phyloP scores from a whole-genome alignment of 2,113 vertebrate species.

The Hippocampus guttulatus region DNA sequence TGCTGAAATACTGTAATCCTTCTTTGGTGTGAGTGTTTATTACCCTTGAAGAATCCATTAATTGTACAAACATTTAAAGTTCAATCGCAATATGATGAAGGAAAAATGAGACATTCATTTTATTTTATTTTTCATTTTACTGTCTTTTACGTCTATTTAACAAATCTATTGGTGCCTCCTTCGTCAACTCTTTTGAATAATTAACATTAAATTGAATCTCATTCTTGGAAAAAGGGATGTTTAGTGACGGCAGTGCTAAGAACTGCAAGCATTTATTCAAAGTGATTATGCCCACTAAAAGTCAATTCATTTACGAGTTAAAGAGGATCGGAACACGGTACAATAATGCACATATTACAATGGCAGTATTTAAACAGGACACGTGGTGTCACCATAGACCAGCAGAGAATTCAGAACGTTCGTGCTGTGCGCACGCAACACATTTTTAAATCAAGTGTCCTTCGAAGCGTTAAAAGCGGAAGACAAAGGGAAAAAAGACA shows the following conservation, averaged over 20 bases:
- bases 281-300: neutral
- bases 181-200: neutral
- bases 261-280: neutral
- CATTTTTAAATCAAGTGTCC: too few species aligned
- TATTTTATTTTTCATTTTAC: neutral
- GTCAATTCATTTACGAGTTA: too few species aligned
- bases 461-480: neutral
- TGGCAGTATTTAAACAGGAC: conserved; percentile 4
- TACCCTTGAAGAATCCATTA: neutral
- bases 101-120: neutral
- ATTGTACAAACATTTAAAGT: neutral
- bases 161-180: neutral
- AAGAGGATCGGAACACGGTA: too few species aligned
- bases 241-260: neutral
- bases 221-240: neutral
- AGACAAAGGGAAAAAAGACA: neutral
- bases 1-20: too few species aligned
- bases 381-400: conserved; percentile 54
- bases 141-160: neutral
- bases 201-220: neutral
- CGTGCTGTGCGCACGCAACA: too few species aligned
- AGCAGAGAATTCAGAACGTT: neutral
- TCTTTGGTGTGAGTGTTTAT: too few species aligned
- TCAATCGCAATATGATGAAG: neutral
- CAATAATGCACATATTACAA: neutral